Evolutionary conservation across 2,797 vertebrate genomes (phyloP).

Genomic region (Gorsachius magnificus): DNA sequence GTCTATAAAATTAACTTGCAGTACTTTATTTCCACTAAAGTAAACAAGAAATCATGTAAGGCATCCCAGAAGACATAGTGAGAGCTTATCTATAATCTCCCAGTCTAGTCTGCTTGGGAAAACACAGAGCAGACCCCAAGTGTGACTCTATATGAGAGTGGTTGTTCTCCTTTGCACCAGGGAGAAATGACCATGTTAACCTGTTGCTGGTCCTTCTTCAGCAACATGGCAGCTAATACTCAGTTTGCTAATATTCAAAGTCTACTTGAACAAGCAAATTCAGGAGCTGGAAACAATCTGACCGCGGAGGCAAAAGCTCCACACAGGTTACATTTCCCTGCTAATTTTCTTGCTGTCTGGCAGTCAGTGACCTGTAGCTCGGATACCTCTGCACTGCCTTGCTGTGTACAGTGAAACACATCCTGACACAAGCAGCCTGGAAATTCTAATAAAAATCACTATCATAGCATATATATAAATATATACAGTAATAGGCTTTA

Average conservation of each 20-base stretch:
- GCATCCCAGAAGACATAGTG: not conserved
- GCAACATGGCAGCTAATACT: not conserved
- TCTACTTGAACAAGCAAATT: not conserved
- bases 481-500: not conserved
- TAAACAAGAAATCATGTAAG: not conserved
- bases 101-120: not conserved
- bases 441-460: not conserved
- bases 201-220: not conserved
- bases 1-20: not conserved
- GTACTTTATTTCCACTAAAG: not conserved
- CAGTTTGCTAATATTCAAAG: not conserved
- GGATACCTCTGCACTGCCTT: not conserved
- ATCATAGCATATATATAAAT: too few species aligned
- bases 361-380: not conserved
- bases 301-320: not conserved
- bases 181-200: not conserved
- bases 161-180: not conserved
- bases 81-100: not conserved
- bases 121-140: not conserved
- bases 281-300: not conserved
- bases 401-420: not conserved
- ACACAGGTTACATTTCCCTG: not conserved
- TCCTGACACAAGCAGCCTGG: not conserved
- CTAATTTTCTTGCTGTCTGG: not conserved
- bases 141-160: accelerated